Conservation (phyloP, 1,140 invertebrate genomes). For the Drosophila gunungcola region DNA sequence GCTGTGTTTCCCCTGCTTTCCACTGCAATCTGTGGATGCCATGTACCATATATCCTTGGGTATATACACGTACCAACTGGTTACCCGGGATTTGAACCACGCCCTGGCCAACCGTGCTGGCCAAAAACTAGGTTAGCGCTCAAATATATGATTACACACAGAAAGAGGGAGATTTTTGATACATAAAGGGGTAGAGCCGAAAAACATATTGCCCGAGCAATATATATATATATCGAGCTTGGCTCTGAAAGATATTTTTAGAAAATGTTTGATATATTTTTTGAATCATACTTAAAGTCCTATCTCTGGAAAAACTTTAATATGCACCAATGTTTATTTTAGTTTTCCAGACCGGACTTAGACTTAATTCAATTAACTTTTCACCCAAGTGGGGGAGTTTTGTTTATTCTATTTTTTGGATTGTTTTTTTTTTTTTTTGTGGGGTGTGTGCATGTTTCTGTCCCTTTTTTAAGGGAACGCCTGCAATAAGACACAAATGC, state of each 20-base stretch:
- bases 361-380: constrained; percentile 61
- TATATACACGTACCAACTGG: constrained; percentile 45
- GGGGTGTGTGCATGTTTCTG: constrained; percentile 3
- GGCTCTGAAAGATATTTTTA: too few relatives aligned
- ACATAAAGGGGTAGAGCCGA: not conserved
- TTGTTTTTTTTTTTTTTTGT: too few relatives aligned
- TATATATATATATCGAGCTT: too few relatives aligned
- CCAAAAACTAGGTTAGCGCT: constrained; percentile 69
- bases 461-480: constrained; percentile 46
- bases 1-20: constrained; percentile 42
- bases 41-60: constrained; percentile 26
- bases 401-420: constrained; percentile 1
- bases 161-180: not conserved
- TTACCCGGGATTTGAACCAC: constrained; percentile 82
- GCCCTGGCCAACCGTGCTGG: constrained; percentile 70
- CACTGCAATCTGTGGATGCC: constrained; percentile 25
- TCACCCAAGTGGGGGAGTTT: not conserved
- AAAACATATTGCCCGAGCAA: too few relatives aligned
- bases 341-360: not conserved
- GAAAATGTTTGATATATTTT: too few relatives aligned
- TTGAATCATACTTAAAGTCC: too few relatives aligned
- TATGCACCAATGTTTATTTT: not conserved
- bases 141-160: constrained; percentile 18
- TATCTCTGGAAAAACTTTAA: too few relatives aligned
- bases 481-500: constrained; percentile 71